A percentile compares a stretch with the other conserved stretches of the same genome.
Evolutionary conservation across 2,113 vertebrate genomes (phyloP).

Genomic region (Candoia aspera): DNA sequence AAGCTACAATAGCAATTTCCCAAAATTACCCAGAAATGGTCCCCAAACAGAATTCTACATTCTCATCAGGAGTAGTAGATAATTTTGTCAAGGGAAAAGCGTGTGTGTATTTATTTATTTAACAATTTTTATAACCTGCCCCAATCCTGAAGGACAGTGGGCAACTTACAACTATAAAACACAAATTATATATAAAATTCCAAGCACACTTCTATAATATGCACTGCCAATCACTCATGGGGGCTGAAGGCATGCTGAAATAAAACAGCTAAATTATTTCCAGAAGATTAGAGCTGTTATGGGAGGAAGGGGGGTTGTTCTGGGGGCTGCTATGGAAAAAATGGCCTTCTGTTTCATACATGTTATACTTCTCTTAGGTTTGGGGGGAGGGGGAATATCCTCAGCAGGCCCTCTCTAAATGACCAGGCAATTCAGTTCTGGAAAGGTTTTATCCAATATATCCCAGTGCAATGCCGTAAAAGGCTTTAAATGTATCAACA

Average conservation of each 20-base stretch:
- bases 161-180: neutral
- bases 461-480: neutral
- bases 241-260: neutral
- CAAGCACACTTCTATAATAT: neutral
- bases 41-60: slow-evolving; percentile 2
- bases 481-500: neutral
- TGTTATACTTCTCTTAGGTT: neutral
- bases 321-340: neutral
- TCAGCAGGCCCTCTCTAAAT: neutral
- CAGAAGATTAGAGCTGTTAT: neutral
- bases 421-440: neutral
- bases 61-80: neutral
- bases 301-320: neutral
- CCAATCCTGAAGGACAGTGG: neutral
- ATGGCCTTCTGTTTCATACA: neutral
- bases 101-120: neutral
- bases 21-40: neutral
- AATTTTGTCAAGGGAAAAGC: neutral
- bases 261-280: neutral
- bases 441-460: neutral
- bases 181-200: neutral
- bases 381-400: neutral
- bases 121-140: neutral
- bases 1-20: neutral
- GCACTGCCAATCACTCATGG: neutral